Evolutionary conservation across 2,888 invertebrate species (phyloP).

Genomic region (Harpagoxenus sublaevis): DNA sequence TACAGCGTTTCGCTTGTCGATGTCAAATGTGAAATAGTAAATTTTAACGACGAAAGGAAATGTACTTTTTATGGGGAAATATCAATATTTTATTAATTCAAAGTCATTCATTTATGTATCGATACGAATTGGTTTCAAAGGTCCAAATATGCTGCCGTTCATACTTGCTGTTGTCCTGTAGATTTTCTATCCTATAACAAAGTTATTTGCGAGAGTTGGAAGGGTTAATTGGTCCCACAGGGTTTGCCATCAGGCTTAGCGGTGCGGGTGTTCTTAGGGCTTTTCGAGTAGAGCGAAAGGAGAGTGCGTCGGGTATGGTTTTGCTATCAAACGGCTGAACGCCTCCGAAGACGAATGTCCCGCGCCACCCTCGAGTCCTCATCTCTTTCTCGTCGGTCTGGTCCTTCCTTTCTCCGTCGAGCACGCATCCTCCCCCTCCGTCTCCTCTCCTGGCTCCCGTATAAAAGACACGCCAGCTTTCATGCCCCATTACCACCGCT

Average conservation of each 20-base stretch:
- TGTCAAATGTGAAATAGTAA: not conserved
- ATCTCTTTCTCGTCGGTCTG: slow-evolving; percentile 53
- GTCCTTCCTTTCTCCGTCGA: slow-evolving; percentile 23
- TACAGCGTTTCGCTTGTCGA: not conserved
- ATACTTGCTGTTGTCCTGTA: too few relatives aligned
- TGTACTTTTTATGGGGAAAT: not conserved
- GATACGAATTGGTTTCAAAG: not conserved
- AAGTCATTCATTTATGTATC: too few relatives aligned
- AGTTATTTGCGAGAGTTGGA: slow-evolving; percentile 21
- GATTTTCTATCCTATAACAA: not conserved
- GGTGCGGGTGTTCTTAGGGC: slow-evolving; percentile 37
- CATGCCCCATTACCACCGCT: slow-evolving; percentile 84
- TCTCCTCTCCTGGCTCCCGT: slow-evolving; percentile 61
- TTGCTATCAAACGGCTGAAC: slow-evolving; percentile 83
- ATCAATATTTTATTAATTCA: not conserved
- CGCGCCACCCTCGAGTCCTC: slow-evolving; percentile 65
- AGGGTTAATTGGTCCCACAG: slow-evolving; percentile 26
- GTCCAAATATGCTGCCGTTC: slow-evolving; percentile 18
- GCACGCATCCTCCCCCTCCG: slow-evolving; percentile 52
- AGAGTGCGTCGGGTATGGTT: slow-evolving; percentile 62
- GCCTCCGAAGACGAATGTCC: slow-evolving; percentile 81
- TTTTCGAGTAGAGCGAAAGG: slow-evolving; percentile 11
- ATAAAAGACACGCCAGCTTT: slow-evolving; percentile 76
- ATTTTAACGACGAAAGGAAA: not conserved
- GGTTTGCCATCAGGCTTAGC: slow-evolving; percentile 27